These are phyloP conservation scores for Odontomachus brunneus DNA, from an alignment of 1,140 invertebrate genomes.

Conservation along the genomic window DNA sequence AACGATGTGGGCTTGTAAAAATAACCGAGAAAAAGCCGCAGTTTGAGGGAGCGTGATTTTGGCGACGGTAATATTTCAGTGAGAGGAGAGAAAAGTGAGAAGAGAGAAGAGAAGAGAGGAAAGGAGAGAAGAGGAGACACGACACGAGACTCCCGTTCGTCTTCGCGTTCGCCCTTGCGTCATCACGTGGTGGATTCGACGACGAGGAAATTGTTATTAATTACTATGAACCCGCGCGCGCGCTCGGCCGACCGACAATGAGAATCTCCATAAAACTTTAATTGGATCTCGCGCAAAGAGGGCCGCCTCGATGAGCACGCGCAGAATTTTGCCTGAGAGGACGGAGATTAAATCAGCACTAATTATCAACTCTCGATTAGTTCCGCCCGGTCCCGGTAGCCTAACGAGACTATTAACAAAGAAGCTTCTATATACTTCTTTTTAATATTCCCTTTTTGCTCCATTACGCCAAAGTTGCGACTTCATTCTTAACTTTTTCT, in stretches of 20 bases:
- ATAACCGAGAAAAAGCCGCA: background rate
- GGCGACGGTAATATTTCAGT: background rate
- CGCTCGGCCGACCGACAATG: constrained; percentile 2
- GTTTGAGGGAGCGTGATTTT: background rate
- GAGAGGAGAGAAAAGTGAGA: background rate
- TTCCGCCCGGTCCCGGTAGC: background rate
- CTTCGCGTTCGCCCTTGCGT: background rate
- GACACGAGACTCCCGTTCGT: background rate
- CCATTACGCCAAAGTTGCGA: constrained; percentile 12
- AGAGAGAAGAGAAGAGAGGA: no score
- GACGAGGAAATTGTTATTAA: constrained; percentile 50
- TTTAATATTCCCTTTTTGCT: background rate
- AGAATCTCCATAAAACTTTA: constrained; percentile 44
- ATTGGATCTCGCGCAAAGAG: constrained; percentile 27
- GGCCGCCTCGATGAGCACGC: background rate
- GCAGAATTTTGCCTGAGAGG: constrained; percentile 34
- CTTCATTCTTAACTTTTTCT: constrained; percentile 6
- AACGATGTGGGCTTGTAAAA: constrained; percentile 22
- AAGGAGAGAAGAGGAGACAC: background rate
- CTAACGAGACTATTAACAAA: constrained; percentile 40
- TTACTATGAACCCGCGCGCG: constrained; percentile 26
- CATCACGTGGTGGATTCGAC: background rate
- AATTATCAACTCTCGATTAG: constrained; percentile 63
- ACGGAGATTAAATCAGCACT: constrained; percentile 57
- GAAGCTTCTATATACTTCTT: background rate